A percentile compares a stretch with the other conserved stretches of the same genome.
phyloP scores from a whole-genome alignment of 92 coral and sea anemone species.

The Epizoanthus ramosus region DNA sequence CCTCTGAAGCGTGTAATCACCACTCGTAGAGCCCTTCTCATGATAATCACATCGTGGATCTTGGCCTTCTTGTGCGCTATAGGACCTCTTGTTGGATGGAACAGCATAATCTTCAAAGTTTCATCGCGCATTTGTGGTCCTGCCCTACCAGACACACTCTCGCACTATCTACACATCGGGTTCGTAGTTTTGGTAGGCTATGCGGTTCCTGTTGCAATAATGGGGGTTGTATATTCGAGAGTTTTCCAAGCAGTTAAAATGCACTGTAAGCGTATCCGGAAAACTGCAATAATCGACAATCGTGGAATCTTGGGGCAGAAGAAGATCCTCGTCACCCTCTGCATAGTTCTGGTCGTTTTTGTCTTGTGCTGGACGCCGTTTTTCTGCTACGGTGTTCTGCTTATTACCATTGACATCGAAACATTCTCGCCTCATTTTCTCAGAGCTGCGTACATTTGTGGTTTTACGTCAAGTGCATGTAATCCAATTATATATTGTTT shows the following conservation, averaged over 20 bases:
- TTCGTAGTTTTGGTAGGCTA: slow-evolving; percentile 53
- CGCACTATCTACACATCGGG: slow-evolving; percentile 45
- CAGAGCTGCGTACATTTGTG: slow-evolving; percentile 65
- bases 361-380: slow-evolving; percentile 80
- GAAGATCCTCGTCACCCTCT: slow-evolving; percentile 63
- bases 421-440: slow-evolving; percentile 45
- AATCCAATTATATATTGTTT: slow-evolving; percentile 63
- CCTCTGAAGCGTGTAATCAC: slow-evolving; percentile 81
- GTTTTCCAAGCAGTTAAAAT: slow-evolving; percentile 55
- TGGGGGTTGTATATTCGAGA: slow-evolving; percentile 52
- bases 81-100: slow-evolving; percentile 82
- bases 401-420: slow-evolving; percentile 37
- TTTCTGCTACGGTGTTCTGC: slow-evolving; percentile 49
- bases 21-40: slow-evolving; percentile 51
- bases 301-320: slow-evolving; percentile 81
- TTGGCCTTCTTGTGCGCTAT: slow-evolving; percentile 57
- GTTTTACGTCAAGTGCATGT: slow-evolving; percentile 62
- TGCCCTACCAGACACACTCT: slow-evolving; percentile 37
- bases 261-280: slow-evolving; percentile 69
- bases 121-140: slow-evolving; percentile 58
- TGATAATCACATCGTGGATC: slow-evolving; percentile 60
- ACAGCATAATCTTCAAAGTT: slow-evolving; percentile 46
- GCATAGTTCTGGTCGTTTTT: slow-evolving; percentile 56
- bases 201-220: slow-evolving; percentile 51
- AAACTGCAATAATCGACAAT: slow-evolving; percentile 78